These are phyloP conservation scores for Drosophila chauvacae DNA, from an alignment of 1,140 invertebrate species.

Conservation along the genomic window DNA sequence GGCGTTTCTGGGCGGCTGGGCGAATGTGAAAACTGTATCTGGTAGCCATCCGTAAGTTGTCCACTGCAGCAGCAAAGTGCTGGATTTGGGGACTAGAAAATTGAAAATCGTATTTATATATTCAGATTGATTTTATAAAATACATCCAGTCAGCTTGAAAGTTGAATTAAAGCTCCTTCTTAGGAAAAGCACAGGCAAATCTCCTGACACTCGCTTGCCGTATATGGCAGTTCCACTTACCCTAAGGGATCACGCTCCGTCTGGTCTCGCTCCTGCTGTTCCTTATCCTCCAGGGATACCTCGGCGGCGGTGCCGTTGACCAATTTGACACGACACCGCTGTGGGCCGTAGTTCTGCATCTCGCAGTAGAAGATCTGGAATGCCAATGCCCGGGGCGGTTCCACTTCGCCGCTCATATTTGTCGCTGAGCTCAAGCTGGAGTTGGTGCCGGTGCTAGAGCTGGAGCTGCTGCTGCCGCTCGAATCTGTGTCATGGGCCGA, in stretches of 20 bases:
- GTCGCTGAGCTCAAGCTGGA: constrained; percentile 44
- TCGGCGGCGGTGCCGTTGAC: constrained; percentile 83
- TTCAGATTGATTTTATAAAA: background rate
- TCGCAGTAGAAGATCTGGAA: constrained; percentile 91
- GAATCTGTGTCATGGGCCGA: constrained; percentile 73
- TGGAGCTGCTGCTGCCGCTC: constrained; percentile 4
- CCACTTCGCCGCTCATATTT: constrained; percentile 72
- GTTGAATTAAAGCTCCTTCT: background rate
- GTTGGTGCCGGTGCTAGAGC: constrained; percentile 33
- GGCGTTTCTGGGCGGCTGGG: constrained; percentile 79
- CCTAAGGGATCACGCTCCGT: constrained; percentile 20
- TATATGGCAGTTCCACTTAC: constrained; percentile 28
- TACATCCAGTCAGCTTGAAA: background rate
- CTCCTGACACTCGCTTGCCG: background rate
- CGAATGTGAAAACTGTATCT: constrained; percentile 91
- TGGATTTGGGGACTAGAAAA: constrained; percentile 52
- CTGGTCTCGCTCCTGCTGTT: constrained; percentile 17
- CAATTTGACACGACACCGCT: constrained; percentile 88
- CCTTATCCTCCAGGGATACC: constrained; percentile 16
- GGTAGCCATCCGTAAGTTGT: constrained; percentile 90
- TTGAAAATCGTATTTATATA: background rate
- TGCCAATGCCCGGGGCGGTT: constrained; percentile 85
- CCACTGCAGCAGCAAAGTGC: constrained; percentile 86
- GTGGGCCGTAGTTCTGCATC: constrained; percentile 90
- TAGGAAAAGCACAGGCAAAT: background rate